Evolutionary conservation across 2,113 vertebrate species (phyloP).

Genomic region (Malurus alboscapulatus): DNA sequence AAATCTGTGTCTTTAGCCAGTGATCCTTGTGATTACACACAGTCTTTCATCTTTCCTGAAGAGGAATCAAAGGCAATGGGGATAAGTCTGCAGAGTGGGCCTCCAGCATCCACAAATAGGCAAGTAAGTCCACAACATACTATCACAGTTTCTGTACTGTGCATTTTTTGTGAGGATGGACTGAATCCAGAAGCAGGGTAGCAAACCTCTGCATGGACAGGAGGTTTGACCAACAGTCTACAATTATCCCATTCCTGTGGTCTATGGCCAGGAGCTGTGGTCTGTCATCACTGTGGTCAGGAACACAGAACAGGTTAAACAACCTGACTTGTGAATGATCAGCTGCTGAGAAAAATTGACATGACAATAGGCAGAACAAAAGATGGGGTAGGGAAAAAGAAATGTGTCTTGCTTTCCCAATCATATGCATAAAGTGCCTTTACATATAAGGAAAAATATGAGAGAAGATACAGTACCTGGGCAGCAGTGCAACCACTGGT

Average conservation of each 20-base stretch:
- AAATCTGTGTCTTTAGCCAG: not conserved
- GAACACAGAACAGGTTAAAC: not conserved
- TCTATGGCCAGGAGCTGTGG: not conserved
- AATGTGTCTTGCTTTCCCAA: not conserved
- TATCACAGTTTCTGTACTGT: not conserved
- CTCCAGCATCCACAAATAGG: not conserved
- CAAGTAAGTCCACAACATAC: not conserved
- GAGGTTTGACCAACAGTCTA: not conserved
- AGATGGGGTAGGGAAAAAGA: not conserved
- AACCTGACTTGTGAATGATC: not conserved
- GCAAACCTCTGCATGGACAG: not conserved
- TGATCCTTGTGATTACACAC: not conserved
- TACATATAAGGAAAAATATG: not conserved
- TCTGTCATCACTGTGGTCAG: not conserved
- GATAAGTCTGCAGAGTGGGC: not conserved
- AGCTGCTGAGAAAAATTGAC: not conserved
- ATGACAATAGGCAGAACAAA: not conserved
- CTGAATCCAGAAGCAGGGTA: not conserved
- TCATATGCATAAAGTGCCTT: not conserved
- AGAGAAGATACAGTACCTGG: constrained; percentile 77
- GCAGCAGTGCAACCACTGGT: constrained; percentile 85
- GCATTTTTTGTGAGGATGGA: not conserved
- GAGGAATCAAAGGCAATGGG: not conserved
- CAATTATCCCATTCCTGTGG: not conserved
- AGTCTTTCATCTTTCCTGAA: not conserved